phyloP scores from a whole-genome alignment of 2,888 invertebrate species.

The Asteroscopus sphinx region DNA sequence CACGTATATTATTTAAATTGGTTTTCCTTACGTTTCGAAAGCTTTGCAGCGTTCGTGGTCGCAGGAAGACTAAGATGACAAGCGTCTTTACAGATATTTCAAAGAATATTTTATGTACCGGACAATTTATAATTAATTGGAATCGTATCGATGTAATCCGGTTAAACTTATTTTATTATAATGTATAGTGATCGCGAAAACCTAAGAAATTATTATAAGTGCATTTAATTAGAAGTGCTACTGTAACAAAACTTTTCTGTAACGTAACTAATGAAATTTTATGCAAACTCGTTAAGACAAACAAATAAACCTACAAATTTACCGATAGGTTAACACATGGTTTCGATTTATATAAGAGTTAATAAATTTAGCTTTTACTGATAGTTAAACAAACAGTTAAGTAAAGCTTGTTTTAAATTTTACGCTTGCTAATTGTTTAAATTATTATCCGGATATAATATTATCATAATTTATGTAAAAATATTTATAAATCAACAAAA shows the following conservation, averaged over 20 bases:
- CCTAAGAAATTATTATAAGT: no score
- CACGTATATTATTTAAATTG: no score
- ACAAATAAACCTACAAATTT: conserved; percentile 14
- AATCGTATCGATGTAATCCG: no score
- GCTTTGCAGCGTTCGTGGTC: no score
- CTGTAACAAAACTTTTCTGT: conserved; percentile 19
- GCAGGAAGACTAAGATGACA: no score
- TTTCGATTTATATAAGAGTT: conserved; percentile 2
- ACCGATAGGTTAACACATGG: conserved; percentile 8
- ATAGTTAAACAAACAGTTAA: background rate
- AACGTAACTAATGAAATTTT: conserved; percentile 21
- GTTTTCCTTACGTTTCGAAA: no score
- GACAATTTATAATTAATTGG: no score
- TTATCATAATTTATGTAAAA: conserved; percentile 29
- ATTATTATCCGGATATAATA: conserved; percentile 16
- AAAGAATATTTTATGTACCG: no score
- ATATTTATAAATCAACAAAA: conserved; percentile 50
- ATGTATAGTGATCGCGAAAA: no score
- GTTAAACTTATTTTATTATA: no score
- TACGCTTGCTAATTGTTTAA: conserved; percentile 7
- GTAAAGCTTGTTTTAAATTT: background rate
- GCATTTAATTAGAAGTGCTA: conserved; percentile 11
- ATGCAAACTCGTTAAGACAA: conserved; percentile 27
- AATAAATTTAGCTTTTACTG: conserved; percentile 11
- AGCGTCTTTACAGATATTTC: no score